These are phyloP conservation scores for Macquaria australasica DNA, from an alignment of 2,113 vertebrate genomes.

Conservation along the genomic window DNA sequence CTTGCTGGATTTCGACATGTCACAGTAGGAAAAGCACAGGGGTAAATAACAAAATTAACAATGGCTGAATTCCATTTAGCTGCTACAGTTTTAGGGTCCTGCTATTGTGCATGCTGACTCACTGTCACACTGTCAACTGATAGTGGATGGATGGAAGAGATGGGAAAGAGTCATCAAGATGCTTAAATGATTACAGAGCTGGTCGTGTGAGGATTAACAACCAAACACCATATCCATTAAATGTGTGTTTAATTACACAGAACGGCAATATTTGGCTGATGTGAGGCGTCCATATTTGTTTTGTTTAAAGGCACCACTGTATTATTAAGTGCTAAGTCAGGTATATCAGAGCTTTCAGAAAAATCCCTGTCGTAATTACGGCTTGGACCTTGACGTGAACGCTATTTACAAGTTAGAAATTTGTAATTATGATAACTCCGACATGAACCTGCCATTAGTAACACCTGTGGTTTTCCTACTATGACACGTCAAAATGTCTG, in stretches of 20 bases:
- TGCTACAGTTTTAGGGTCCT: too few relatives aligned
- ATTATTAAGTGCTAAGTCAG: neutral
- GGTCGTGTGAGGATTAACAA: neutral
- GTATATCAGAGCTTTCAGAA: neutral
- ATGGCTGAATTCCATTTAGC: too few relatives aligned
- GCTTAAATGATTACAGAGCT: too few relatives aligned
- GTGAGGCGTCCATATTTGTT: neutral
- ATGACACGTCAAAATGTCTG: constrained; percentile 24
- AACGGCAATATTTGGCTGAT: neutral
- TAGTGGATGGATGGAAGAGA: too few relatives aligned
- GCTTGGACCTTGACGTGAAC: neutral
- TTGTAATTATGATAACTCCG: too few relatives aligned
- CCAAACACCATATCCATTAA: neutral
- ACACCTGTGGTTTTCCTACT: constrained; percentile 26
- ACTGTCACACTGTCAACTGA: too few relatives aligned
- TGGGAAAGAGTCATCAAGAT: too few relatives aligned
- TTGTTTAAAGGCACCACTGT: too few relatives aligned
- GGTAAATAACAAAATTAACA: too few relatives aligned
- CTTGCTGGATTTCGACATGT: too few relatives aligned
- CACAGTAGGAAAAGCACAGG: too few relatives aligned
- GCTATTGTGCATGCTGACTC: too few relatives aligned
- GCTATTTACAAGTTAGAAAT: neutral
- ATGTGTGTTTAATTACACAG: neutral
- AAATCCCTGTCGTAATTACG: neutral
- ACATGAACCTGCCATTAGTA: neutral